Evolutionary conservation across 2,888 invertebrate species (phyloP), one percentile per base, ranked within the genome.

Genomic region (Chaitophorus viminalis): DNA sequence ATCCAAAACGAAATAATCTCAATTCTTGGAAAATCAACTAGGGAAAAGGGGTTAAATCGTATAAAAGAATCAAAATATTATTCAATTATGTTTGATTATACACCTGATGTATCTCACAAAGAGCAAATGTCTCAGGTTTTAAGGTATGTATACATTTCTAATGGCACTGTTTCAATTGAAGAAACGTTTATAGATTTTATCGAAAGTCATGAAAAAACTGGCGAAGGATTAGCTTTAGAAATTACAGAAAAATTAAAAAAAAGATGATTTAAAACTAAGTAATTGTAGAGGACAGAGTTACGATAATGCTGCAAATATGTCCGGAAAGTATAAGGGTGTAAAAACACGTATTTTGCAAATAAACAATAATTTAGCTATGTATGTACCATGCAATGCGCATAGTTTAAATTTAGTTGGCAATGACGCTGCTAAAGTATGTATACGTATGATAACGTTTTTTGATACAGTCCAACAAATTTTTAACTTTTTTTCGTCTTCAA

Each of bases 101-200:
- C 88, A 25, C 88, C 88, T 29, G 88, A 88, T 77, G 68, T 83
- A 14, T 82, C 76, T 70, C 74, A 88, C n/a, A 70, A 76, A 39
- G 88, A 88, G 31, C 88, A 88, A 83, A 88, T 39, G 36, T 39
- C 36, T 39, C 36, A 39, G 36, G 36, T 83, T 72, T 39, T 88
- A 65, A 31, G 82, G n/a, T 82, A 77, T 33, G 88, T 88, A 17
- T 76, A 82, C 29, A 76, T 76, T 54, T 65, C 36, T 83, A 52
- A 52, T 11, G 74, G 76, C 18, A 60, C 75, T 68, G 77, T 88
- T 75, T 79, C 78, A 79, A 36, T 79, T 79, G 76, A 68, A 75
- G 88, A 88, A 75, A 88, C 54, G 52, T 88, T 76, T 76, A 68
- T 88, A 29, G 88, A 88, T 21, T 88, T 88, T 39, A 75, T 88